phyloP scores from a whole-genome alignment of 2,888 invertebrate species.

The Athrips mouffetella region DNA sequence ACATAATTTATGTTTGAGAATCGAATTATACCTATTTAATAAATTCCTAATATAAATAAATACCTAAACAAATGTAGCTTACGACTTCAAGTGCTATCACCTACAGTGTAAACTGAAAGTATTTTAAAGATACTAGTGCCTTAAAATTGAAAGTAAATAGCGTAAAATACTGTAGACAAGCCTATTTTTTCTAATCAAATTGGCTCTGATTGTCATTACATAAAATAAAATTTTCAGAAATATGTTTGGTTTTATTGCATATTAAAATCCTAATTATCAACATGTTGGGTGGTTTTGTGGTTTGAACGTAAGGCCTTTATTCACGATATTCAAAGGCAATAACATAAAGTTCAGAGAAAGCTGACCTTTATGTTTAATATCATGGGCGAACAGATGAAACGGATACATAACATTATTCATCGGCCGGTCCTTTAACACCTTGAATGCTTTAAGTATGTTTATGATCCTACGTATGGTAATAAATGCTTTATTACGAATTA shows the following conservation, averaged over 20 bases:
- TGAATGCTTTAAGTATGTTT: slow-evolving; percentile 2
- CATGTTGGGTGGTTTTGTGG: not conserved
- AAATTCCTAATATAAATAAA: slow-evolving; percentile 61
- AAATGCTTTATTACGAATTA: slow-evolving; percentile 1
- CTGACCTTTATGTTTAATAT: slow-evolving; percentile 4
- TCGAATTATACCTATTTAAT: slow-evolving; percentile 68
- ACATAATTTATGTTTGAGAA: slow-evolving; percentile 66
- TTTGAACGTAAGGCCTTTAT: slow-evolving; percentile 12
- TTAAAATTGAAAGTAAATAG: slow-evolving; percentile 48
- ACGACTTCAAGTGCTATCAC: slow-evolving; percentile 55
- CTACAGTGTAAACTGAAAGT: slow-evolving; percentile 49
- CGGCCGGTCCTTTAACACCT: slow-evolving; percentile 8
- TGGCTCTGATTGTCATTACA: slow-evolving; percentile 66
- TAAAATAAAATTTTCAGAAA: slow-evolving; percentile 61
- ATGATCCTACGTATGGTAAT: not conserved
- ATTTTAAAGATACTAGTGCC: slow-evolving; percentile 60
- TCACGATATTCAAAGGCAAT: slow-evolving; percentile 4
- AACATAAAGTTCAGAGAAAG: slow-evolving; percentile 4
- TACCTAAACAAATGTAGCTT: slow-evolving; percentile 54
- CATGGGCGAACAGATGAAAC: slow-evolving; percentile 10
- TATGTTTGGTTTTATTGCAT: slow-evolving; percentile 24
- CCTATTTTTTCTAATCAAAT: slow-evolving; percentile 44
- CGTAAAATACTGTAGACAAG: slow-evolving; percentile 46
- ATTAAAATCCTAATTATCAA: not conserved
- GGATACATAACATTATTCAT: slow-evolving; percentile 7